Evolutionary conservation across 1,140 invertebrate species (phyloP), one percentile per base, ranked within the genome.

Genomic region (Pseudomyrmex sp.): DNA sequence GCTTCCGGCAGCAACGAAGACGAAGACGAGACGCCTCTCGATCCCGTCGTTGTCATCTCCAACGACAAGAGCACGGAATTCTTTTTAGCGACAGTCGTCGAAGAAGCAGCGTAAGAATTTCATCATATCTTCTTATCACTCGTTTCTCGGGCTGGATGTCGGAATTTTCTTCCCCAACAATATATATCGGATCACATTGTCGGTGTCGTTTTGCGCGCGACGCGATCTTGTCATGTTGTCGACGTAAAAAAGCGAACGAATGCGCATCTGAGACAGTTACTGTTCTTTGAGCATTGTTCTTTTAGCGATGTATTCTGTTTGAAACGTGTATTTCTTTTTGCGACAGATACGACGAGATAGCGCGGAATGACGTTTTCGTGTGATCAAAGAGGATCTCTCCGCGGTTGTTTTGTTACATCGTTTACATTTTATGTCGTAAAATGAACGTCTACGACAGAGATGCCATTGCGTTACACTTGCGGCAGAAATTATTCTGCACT

Each of bases 11-110:
- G 97, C 85, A 97, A 97, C 85, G 97, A 98, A 89, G 97, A 98
- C 86, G 97, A 98, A 83, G 97, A 98, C 84, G 96, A 94, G 77
- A 94, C 93, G 20, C 94, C 93, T 2, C 75, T 94, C 48, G 94
- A 94, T 90, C 93, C 93, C 15, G 92, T 93, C 20, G 93, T 94
- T 73, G 96, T 98, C 85, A 98, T 98, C 87, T 97, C 97, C 13
- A 98, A 98, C 92, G 97, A 98, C 91, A 98, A 97, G 93, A 97
- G 97, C 74, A 97, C 97, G 5, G 97, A 98, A 91, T 98, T 98
- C 92, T 98, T 98, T 93, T 94, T 98, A 80, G 97, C 97, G 4
- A 97, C 97, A 9, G 97, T 98, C 65, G 96, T 96, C 84, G 97
- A 98, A 93, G 97, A 98, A 95, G 96, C 96, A 62, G 96, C 94